Evolutionary conservation across 2,888 invertebrate species (phyloP).

Genomic region (Pristionchus entomophagus): DNA sequence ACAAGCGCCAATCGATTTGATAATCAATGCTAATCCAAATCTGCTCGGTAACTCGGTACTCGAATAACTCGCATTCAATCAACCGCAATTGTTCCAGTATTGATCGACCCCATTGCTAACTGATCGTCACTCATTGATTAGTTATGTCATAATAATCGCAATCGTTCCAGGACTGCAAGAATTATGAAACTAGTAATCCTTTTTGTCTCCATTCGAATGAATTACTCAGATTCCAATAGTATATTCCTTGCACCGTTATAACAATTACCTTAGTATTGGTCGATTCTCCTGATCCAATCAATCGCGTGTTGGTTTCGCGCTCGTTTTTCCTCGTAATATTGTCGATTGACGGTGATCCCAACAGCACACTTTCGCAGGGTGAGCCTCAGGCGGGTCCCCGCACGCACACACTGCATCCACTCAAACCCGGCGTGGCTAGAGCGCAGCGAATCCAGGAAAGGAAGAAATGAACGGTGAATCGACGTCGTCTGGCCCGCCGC

Average conservation of each 20-base stretch:
- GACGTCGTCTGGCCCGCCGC: neutral
- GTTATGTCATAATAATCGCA: too few species aligned
- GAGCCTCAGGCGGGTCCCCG: constrained; percentile 7
- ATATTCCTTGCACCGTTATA: neutral
- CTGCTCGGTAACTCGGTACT: neutral
- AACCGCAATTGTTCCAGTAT: neutral
- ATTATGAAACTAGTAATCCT: too few species aligned
- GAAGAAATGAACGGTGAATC: constrained; percentile 17
- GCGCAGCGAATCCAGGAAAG: neutral
- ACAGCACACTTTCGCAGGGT: too few species aligned
- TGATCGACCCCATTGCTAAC: neutral
- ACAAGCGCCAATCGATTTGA: neutral
- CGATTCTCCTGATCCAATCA: too few species aligned
- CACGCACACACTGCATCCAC: neutral
- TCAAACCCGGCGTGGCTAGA: neutral
- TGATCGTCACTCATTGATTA: neutral
- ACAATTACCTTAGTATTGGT: too few species aligned
- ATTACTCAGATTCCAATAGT: neutral
- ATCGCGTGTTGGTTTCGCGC: too few species aligned
- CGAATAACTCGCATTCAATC: neutral
- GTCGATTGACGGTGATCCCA: too few species aligned
- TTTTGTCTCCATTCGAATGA: neutral
- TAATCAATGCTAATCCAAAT: constrained; percentile 29
- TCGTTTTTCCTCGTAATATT: too few species aligned
- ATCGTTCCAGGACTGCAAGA: too few species aligned